phyloP scores from a whole-genome alignment of 1,140 invertebrate species.

The Bombus waltoni region DNA sequence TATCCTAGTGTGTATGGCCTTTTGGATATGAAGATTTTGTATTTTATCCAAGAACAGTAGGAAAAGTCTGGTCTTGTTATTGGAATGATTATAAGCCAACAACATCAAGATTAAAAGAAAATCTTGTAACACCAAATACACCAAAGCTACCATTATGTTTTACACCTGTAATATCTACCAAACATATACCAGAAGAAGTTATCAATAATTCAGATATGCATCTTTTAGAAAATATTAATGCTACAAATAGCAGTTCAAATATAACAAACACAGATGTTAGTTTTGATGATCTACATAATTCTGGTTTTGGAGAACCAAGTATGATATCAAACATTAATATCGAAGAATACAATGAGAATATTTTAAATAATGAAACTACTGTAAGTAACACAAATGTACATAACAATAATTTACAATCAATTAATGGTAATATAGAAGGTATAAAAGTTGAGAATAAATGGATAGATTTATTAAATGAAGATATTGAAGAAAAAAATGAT shows the following conservation, averaged over 20 bases:
- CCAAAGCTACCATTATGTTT: constrained; percentile 22
- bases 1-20: constrained; percentile 63
- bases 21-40: constrained; percentile 46
- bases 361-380: background rate
- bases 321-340: background rate
- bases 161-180: background rate
- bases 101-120: constrained; percentile 22
- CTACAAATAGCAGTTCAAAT: background rate
- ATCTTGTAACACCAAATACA: background rate
- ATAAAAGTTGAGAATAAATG: constrained; percentile 13
- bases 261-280: constrained; percentile 5
- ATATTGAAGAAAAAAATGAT: background rate
- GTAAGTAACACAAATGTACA: background rate
- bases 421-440: background rate
- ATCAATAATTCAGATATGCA: background rate
- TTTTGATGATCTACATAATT: background rate
- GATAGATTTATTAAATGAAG: background rate
- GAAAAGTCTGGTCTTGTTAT: constrained; percentile 33
- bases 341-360: background rate
- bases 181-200: constrained; percentile 6
- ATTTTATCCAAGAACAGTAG: constrained; percentile 36
- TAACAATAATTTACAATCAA: background rate
- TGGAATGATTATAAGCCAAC: constrained; percentile 45
- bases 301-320: background rate
- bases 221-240: background rate